phyloP scores from a whole-genome alignment of 2,888 invertebrate genomes.

The Drosophila yooni region DNA sequence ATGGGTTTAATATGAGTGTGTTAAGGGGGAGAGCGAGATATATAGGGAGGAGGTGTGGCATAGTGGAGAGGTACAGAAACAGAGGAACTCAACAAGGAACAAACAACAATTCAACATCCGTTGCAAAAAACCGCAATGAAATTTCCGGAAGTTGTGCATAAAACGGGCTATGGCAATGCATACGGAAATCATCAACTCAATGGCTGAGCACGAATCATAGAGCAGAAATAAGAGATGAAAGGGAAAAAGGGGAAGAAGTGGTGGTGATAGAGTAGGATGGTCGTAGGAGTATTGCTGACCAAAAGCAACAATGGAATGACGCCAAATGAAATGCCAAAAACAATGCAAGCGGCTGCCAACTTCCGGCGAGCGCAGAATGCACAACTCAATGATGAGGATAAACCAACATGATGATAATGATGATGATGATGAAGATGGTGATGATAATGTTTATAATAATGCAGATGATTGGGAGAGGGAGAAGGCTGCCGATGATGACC shows the following conservation, averaged over 20 bases:
- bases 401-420: constrained; percentile 12
- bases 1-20: background rate
- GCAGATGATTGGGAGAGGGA: constrained; percentile 4
- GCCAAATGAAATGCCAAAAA: constrained; percentile 74
- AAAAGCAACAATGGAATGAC: constrained; percentile 66
- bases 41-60: background rate
- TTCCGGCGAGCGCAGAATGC: constrained; percentile 67
- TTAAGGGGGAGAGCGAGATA: background rate
- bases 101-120: constrained; percentile 59
- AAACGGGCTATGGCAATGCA: constrained; percentile 82
- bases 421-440: constrained; percentile 7
- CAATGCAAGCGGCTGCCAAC: constrained; percentile 80
- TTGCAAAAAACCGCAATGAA: constrained; percentile 80
- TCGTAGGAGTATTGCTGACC: constrained; percentile 38
- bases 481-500: constrained; percentile 51
- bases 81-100: constrained; percentile 43
- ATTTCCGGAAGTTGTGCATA: constrained; percentile 83
- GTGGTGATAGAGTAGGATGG: background rate
- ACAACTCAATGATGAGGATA: constrained; percentile 36
- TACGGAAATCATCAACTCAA: constrained; percentile 84
- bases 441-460: constrained; percentile 11
- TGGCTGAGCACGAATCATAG: constrained; percentile 73
- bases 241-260: background rate
- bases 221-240: constrained; percentile 19
- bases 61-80: constrained; percentile 12